Base-by-base conservation (phyloP, 2,113 vertebrate species). In the Scalopus aquaticus region DNA sequence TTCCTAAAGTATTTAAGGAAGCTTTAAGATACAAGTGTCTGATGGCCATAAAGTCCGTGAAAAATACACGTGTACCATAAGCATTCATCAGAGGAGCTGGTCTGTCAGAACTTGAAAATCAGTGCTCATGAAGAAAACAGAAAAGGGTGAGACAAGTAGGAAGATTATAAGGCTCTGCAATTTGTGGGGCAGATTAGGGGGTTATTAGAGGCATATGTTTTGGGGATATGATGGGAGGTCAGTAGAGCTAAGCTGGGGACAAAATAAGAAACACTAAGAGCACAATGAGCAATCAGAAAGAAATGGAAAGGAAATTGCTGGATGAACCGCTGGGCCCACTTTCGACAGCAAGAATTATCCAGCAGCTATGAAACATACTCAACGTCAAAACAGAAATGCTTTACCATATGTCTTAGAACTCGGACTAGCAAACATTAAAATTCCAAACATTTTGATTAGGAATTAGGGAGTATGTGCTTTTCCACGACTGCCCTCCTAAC, bases 1-100 rank as follows among this genome's bases (percentile, higher is more conserved):
- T 83, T 62, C 60, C 56, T 84, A 26, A 96, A 49, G 11, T 78
- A 73, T n/a, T 87, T 74, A 88, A 82, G 87, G 51, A 89, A 37
- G n/a, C 19, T 74, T 95, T 78, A 76, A 76, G 58, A 89, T 17
- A 35, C 49, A 81, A 70, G 44, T 60, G 24, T 32, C 22, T 46
- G 2, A 16, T 51, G 49, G 26, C 84, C 84, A 90, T 80, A 78
- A 94, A 91, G 24, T 51, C 39, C 19, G 0, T 54, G 70, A 78
- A 46, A 91, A 87, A 78, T 35, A 72, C 5, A 85, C 0, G 0
- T 35, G 51, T 4, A 42, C 35, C 22, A 30, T 30, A 39, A 81
- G 65, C 28, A 54, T 60, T 74, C 24, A 39, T 20, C 54, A 35
- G 37, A 64, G 1, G 0, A 90, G 39, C 5, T 3, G 5, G 15